phyloP scores from a whole-genome alignment of 1,140 invertebrate genomes.

The Heliconius eleuchia region DNA sequence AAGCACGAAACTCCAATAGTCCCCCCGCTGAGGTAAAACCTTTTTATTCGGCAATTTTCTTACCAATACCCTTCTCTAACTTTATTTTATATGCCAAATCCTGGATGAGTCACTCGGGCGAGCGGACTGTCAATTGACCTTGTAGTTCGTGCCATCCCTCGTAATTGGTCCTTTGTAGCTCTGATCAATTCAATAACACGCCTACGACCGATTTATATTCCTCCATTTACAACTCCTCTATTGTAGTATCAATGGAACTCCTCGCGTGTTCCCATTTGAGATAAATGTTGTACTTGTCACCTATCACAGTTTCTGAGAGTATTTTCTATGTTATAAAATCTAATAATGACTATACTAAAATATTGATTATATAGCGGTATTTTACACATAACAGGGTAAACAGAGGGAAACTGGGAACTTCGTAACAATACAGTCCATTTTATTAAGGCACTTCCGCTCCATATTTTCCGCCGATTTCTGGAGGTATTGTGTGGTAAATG shows the following conservation, averaged over 20 bases:
- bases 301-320: neutral
- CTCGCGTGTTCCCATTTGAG: neutral
- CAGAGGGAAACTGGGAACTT: no score
- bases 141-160: constrained; percentile 60
- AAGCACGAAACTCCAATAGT: neutral
- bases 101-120: constrained; percentile 44
- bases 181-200: constrained; percentile 62
- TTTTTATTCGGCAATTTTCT: constrained; percentile 26
- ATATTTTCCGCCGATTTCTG: no score
- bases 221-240: constrained; percentile 38
- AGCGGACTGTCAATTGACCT: constrained; percentile 56
- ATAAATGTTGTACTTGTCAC: neutral
- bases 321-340: no score
- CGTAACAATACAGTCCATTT: no score
- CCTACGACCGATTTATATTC: constrained; percentile 53
- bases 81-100: constrained; percentile 40
- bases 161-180: constrained; percentile 69
- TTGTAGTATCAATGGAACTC: constrained; percentile 29
- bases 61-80: constrained; percentile 34
- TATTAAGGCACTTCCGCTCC: no score
- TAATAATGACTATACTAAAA: no score
- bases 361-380: no score
- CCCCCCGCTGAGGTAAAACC: neutral
- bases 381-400: no score
- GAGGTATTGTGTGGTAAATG: no score